A percentile compares a stretch with the other conserved stretches of the same genome.
Evolutionary conservation across 2,888 invertebrate species (phyloP).

Genomic region (Ctena decussata): DNA sequence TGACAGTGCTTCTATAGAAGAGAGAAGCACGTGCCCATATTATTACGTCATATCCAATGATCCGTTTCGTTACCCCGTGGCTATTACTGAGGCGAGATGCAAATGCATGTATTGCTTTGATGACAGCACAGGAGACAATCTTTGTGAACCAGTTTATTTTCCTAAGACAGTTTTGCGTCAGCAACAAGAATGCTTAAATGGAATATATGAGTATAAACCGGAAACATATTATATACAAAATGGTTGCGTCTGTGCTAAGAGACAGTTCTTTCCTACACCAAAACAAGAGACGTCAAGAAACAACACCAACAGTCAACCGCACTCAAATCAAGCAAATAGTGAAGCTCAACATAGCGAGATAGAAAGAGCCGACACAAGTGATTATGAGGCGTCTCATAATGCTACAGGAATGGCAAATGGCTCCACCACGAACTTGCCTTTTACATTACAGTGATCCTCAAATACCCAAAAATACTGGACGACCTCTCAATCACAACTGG

Average conservation of each 20-base stretch:
- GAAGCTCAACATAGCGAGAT: no score
- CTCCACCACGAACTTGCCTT: no score
- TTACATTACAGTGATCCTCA: no score
- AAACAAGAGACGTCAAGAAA: no score
- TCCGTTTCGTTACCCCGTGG: neutral
- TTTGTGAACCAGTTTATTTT: neutral
- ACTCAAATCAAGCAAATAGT: no score
- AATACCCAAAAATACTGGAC: no score
- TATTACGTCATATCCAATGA: neutral
- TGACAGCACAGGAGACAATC: neutral
- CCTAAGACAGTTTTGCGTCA: neutral
- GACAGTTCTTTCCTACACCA: neutral
- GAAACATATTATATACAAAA: neutral
- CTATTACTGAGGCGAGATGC: neutral
- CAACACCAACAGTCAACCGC: no score
- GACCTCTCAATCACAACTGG: no score
- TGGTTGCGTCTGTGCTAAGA: neutral
- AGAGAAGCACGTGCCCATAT: conserved; percentile 2
- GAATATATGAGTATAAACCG: neutral
- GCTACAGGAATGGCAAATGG: no score
- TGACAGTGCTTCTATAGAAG: neutral
- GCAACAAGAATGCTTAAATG: neutral
- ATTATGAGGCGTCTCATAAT: no score
- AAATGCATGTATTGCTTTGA: neutral
- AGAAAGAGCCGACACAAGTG: no score